Evolutionary conservation across 2,888 invertebrate genomes (phyloP).

Genomic region (Biston betularia): DNA sequence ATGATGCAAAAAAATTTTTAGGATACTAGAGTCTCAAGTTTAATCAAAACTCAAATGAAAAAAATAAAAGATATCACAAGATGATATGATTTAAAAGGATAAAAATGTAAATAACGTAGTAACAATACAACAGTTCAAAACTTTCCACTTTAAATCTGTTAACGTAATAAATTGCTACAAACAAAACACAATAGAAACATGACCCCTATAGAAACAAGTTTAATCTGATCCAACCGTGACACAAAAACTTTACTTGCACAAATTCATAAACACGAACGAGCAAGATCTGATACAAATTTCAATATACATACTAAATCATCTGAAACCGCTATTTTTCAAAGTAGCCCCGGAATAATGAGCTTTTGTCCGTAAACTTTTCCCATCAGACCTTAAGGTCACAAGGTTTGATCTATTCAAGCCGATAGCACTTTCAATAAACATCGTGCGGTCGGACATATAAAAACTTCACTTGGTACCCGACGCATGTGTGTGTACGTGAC

Average conservation of each 20-base stretch:
- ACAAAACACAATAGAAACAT: constrained; percentile 22
- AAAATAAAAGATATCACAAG: neutral
- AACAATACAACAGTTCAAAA: neutral
- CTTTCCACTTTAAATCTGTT: constrained; percentile 9
- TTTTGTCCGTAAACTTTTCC: constrained; percentile 47
- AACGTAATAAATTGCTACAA: constrained; percentile 20
- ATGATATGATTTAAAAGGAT: neutral
- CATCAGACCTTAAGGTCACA: constrained; percentile 52
- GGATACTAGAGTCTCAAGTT: neutral
- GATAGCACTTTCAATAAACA: constrained; percentile 82
- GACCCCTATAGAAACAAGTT: constrained; percentile 14
- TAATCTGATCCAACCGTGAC: constrained; percentile 20
- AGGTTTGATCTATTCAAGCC: constrained; percentile 68
- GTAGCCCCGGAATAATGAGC: constrained; percentile 46
- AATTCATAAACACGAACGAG: constrained; percentile 27
- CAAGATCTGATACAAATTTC: constrained; percentile 29
- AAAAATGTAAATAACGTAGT: neutral
- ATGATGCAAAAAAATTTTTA: too few relatives aligned
- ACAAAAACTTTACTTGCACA: constrained; percentile 10
- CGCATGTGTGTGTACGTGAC: constrained; percentile 72
- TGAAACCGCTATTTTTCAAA: constrained; percentile 44
- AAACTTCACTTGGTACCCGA: constrained; percentile 72
- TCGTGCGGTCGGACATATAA: constrained; percentile 74
- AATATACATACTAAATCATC: constrained; percentile 39
- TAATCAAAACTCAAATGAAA: neutral